A percentile compares a stretch with the other conserved stretches of the same genome.
These are phyloP conservation scores for Peribatodes rhomboidaria DNA, from an alignment of 2,888 invertebrate species.

Conservation along the genomic window DNA sequence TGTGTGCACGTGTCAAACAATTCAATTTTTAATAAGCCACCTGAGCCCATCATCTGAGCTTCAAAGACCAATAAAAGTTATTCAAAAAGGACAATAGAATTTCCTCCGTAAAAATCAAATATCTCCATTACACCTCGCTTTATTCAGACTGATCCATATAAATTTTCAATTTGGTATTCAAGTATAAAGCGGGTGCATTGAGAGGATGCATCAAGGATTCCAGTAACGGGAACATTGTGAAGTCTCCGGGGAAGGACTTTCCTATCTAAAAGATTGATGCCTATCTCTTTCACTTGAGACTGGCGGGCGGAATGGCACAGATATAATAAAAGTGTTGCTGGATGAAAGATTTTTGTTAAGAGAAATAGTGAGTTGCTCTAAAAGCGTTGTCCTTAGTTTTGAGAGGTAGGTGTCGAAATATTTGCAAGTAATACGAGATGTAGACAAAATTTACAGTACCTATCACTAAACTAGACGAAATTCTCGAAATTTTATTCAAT, in stretches of 20 bases:
- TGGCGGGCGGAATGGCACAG: conserved; percentile 28
- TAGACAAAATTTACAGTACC: too few species aligned
- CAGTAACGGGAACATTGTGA: conserved; percentile 57
- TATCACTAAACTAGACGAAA: too few species aligned
- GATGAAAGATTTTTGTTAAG: background rate
- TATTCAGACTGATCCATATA: conserved; percentile 44
- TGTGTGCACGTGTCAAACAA: too few species aligned
- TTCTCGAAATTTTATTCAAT: too few species aligned
- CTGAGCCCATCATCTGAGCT: too few species aligned
- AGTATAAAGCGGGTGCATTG: conserved; percentile 37
- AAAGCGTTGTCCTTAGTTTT: background rate
- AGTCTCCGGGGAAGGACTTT: conserved; percentile 54
- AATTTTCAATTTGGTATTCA: conserved; percentile 48
- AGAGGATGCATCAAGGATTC: conserved; percentile 49
- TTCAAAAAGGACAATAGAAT: conserved; percentile 20
- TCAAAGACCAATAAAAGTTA: background rate
- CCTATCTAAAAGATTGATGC: conserved; percentile 74
- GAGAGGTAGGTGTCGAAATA: background rate
- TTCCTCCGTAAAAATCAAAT: conserved; percentile 35
- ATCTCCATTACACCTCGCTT: conserved; percentile 38
- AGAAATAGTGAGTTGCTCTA: background rate
- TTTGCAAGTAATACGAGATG: background rate
- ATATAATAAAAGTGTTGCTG: conserved; percentile 10
- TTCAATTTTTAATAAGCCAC: conserved; percentile 15
- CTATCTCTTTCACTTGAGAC: conserved; percentile 57